Evolutionary conservation across 2,888 invertebrate genomes (phyloP).

Genomic region (Galerucella nymphaeae): DNA sequence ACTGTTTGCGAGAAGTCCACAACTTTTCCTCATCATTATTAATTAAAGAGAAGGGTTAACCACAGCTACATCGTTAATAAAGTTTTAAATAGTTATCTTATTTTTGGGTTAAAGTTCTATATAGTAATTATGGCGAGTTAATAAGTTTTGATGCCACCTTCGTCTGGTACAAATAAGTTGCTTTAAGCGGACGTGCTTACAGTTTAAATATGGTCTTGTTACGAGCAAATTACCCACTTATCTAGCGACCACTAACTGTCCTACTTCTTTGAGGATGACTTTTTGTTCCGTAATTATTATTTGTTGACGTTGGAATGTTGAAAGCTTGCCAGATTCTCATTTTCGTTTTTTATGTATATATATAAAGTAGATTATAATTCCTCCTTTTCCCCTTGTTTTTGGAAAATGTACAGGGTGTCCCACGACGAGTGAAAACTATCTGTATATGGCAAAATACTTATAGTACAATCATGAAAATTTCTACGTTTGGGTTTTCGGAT

Average conservation of each 20-base stretch:
- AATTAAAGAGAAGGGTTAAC: conserved; percentile 46
- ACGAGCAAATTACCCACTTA: conserved; percentile 15
- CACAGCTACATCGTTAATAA: conserved; percentile 47
- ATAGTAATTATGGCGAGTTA: conserved; percentile 50
- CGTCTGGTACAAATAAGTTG: conserved; percentile 32
- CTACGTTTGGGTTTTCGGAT: no score
- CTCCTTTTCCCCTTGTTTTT: no score
- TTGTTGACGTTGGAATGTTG: not conserved
- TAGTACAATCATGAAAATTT: no score
- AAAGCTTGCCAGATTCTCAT: not conserved
- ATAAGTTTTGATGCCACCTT: conserved; percentile 48
- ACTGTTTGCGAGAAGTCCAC: conserved; percentile 38
- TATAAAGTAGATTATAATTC: no score
- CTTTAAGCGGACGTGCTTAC: conserved; percentile 15
- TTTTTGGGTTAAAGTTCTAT: conserved; percentile 48
- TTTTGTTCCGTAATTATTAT: not conserved
- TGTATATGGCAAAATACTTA: no score
- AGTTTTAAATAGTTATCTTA: conserved; percentile 53
- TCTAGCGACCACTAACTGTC: not conserved
- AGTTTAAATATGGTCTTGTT: conserved; percentile 17
- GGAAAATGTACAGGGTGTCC: no score
- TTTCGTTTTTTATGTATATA: not conserved
- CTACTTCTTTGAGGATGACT: not conserved
- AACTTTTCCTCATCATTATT: conserved; percentile 49
- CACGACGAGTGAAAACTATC: no score